Conservation (phyloP, 2,797 vertebrate species). For the Onychomys torridus region DNA sequence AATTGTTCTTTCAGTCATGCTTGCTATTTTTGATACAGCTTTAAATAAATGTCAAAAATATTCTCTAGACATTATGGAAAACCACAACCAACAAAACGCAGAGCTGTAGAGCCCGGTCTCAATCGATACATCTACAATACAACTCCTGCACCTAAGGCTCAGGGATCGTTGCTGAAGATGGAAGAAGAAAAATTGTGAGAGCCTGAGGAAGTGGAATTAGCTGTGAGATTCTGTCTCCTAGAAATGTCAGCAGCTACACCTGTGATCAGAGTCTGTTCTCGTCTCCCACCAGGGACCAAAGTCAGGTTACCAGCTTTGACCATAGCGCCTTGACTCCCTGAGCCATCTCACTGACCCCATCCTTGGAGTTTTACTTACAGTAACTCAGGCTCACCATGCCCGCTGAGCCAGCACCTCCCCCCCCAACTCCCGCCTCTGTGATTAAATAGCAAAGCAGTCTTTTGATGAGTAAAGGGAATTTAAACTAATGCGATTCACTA, state of each 20-base stretch:
- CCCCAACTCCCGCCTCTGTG: not conserved
- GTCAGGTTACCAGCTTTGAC: not conserved
- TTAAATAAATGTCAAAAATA: constrained; percentile 48
- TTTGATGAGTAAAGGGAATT: not conserved
- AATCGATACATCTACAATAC: not conserved
- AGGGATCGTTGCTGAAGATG: not conserved
- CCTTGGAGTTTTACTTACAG: not conserved
- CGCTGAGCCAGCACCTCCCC: not conserved
- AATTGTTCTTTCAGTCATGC: not conserved
- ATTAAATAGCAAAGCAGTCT: not conserved
- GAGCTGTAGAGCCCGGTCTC: not conserved
- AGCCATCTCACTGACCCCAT: not conserved
- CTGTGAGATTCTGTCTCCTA: not conserved
- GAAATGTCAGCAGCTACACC: not conserved
- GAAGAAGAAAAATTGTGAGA: not conserved
- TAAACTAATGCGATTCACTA: not conserved
- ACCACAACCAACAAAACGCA: too few relatives aligned
- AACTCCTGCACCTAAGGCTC: not conserved
- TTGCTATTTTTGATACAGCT: constrained; percentile 23
- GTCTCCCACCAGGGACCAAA: not conserved
- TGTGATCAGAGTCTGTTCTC: not conserved
- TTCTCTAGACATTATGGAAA: not conserved
- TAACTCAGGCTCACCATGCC: not conserved
- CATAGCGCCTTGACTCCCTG: not conserved
- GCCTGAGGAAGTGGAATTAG: not conserved